A percentile compares a stretch with the other conserved stretches of the same genome.
Evolutionary conservation across 2,888 invertebrate genomes (phyloP).

Genomic region (Apotomis turbidana): DNA sequence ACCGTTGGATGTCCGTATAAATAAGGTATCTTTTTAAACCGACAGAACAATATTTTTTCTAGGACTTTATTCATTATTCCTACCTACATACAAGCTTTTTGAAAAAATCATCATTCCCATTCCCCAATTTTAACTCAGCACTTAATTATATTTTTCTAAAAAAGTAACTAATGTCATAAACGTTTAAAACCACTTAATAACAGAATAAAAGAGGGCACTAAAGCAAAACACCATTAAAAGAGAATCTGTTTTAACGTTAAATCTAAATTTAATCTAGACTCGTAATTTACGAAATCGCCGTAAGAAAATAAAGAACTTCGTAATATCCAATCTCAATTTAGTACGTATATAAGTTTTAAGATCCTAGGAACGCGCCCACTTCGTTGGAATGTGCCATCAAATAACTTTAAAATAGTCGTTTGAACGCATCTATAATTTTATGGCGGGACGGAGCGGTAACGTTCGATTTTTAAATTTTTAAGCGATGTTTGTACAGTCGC

Average conservation of each 20-base stretch:
- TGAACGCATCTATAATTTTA: conserved; percentile 20
- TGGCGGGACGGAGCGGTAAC: not conserved
- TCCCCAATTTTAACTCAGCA: too few species aligned
- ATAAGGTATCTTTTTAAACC: too few species aligned
- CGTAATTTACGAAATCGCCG: conserved; percentile 21
- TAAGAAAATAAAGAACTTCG: conserved; percentile 33
- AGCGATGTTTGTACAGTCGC: not conserved
- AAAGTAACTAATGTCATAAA: conserved; percentile 5
- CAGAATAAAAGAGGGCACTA: conserved; percentile 23
- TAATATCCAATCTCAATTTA: conserved; percentile 28
- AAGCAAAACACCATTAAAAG: conserved; percentile 25
- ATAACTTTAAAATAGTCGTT: conserved; percentile 27
- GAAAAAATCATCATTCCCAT: too few species aligned
- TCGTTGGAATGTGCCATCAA: not conserved
- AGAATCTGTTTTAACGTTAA: conserved; percentile 18
- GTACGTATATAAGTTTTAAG: conserved; percentile 26
- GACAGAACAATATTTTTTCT: too few species aligned
- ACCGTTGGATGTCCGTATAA: too few species aligned
- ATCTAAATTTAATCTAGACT: conserved; percentile 32
- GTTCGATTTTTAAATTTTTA: not conserved
- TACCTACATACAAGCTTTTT: too few species aligned
- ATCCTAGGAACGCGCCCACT: conserved; percentile 16
- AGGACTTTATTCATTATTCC: too few species aligned
- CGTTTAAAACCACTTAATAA: conserved; percentile 19
- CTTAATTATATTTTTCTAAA: too few species aligned